Evolutionary conservation across 2,888 invertebrate genomes (phyloP), one percentile per base, ranked within the genome.

Genomic region (Epistrophe eligans): DNA sequence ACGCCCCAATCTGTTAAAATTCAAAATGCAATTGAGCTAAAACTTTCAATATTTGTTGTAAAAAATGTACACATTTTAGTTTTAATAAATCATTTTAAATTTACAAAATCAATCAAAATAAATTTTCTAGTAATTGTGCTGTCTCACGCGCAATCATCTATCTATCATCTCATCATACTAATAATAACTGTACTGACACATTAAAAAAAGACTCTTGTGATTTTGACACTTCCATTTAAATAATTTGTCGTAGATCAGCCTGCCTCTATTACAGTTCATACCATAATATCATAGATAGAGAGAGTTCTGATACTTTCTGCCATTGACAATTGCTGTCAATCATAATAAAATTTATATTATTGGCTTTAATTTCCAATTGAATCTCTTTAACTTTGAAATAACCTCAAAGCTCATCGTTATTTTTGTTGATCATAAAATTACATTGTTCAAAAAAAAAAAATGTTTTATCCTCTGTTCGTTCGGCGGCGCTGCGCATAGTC

Each of bases 341-440:
- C 76, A 57, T 73, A 79, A 83, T 83, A 73, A 83, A 83, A 71
- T n/a, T 19, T 60, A 67, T 28, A 79, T 83, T 83, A 79, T 83
- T 83, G 77, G 52, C 52, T 43, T 35, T 67, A 48, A 83, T 83
- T 83, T n/a, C n/a, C 73, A 83, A 83, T 83, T 83, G 48, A 73
- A 50, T 67, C 17, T 17, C 28, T 35, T 66, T 77, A 24, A 58
- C 45, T 38, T 57, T 66, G 24, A 72, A 77, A 77, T 62, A 64
- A 73, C 55, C 50, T 60, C 24, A 66, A 43, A 24, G 45, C 40
- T 72, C 58, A 58, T 70, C 35, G 55, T 19, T 50, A 74, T 60
- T 48, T 66, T 70, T 28, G 35, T 40, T 66, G 40, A n/a, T 45
- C 70, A 77, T 17, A 67, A 77, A 50, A 28, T 15, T 66, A 57